Evolutionary conservation across 2,113 vertebrate species (phyloP).

Genomic region (Nipponia nippon): DNA sequence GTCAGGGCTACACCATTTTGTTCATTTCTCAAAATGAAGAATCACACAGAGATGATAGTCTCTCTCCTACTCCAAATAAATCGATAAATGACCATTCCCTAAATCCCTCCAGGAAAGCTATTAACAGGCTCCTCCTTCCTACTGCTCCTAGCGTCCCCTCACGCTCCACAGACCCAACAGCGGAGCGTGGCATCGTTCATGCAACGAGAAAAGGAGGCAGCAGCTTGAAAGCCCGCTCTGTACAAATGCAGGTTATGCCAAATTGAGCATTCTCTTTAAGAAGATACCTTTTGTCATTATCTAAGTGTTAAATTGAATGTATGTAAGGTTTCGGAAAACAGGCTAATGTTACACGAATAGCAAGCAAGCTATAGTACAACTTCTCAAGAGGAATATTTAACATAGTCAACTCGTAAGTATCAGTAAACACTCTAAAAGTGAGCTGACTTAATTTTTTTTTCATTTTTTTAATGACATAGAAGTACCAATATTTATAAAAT

Average conservation of each 20-base stretch:
- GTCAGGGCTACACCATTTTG: background rate
- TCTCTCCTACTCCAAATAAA: background rate
- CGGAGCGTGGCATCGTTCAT: background rate
- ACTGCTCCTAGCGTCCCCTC: background rate
- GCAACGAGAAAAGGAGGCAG: background rate
- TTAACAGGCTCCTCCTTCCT: background rate
- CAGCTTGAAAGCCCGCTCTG: background rate
- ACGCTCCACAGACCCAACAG: fast-evolving
- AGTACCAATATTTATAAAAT: background rate
- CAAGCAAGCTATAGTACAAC: background rate
- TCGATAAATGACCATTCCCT: background rate
- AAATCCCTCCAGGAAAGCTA: background rate
- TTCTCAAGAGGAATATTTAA: background rate
- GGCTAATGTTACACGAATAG: background rate
- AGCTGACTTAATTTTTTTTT: background rate
- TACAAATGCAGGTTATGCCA: fast-evolving
- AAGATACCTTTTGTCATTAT: background rate
- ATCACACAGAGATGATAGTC: background rate
- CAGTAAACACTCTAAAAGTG: background rate
- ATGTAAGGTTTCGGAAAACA: background rate
- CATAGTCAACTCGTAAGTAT: background rate
- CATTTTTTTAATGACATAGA: background rate
- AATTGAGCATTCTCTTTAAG: background rate
- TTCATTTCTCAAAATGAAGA: background rate
- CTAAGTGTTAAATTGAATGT: background rate